phyloP scores from a whole-genome alignment of 2,888 invertebrate genomes.

The Allacma fusca region DNA sequence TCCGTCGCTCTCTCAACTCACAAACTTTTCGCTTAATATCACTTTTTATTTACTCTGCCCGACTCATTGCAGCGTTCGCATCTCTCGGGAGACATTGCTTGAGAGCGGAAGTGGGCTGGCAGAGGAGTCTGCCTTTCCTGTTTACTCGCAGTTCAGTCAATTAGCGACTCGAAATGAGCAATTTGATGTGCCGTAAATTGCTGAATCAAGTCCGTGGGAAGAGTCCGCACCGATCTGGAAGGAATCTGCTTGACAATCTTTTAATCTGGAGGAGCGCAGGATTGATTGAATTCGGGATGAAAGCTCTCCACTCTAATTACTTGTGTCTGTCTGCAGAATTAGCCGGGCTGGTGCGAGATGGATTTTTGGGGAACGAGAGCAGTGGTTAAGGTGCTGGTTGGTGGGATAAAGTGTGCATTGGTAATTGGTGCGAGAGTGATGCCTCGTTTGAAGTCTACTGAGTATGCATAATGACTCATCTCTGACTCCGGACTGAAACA shows the following conservation, averaged over 20 bases:
- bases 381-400: too few relatives aligned
- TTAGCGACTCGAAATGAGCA: slow-evolving; percentile 1
- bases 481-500: neutral
- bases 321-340: too few relatives aligned
- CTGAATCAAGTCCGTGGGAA: neutral
- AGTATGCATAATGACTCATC: slow-evolving; percentile 32
- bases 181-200: slow-evolving; percentile 9
- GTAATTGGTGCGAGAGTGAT: too few relatives aligned
- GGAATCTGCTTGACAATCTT: neutral
- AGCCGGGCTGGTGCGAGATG: too few relatives aligned
- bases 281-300: neutral
- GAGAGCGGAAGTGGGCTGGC: too few relatives aligned
- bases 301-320: too few relatives aligned
- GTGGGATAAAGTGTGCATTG: too few relatives aligned
- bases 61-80: too few relatives aligned
- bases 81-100: too few relatives aligned
- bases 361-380: too few relatives aligned
- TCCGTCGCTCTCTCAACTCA: neutral
- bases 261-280: neutral
- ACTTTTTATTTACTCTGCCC: slow-evolving; percentile 3
- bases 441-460: neutral
- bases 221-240: neutral
- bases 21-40: slow-evolving; percentile 19
- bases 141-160: neutral
- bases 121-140: too few relatives aligned